Conservation (phyloP, 2,888 invertebrate species). For the Drosophila emarginata region DNA sequence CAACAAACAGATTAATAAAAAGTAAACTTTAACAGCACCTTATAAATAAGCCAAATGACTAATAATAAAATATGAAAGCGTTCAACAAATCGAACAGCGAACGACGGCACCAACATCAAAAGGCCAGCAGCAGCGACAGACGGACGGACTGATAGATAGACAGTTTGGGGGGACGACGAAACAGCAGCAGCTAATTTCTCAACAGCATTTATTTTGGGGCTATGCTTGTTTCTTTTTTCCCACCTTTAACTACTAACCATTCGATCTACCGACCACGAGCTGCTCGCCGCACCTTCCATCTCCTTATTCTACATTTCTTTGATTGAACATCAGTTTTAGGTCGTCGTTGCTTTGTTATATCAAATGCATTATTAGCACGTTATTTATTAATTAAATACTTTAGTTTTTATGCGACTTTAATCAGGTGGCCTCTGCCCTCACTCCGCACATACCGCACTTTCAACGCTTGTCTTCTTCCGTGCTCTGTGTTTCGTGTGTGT, state of each 20-base stretch:
- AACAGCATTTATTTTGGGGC: constrained; percentile 18
- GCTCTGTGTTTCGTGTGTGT: background rate
- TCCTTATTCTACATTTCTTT: background rate
- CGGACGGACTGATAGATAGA: constrained; percentile 19
- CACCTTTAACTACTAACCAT: constrained; percentile 28
- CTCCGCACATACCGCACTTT: background rate
- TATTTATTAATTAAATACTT: constrained; percentile 77
- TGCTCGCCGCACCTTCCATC: constrained; percentile 3
- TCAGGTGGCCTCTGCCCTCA: constrained; percentile 38
- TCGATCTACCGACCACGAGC: background rate
- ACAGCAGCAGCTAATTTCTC: constrained; percentile 23
- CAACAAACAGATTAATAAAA: constrained; percentile 74
- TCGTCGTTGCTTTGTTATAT: too few species aligned
- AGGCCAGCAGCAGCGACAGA: constrained; percentile 34
- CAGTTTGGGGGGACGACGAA: constrained; percentile 9
- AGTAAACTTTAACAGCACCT: constrained; percentile 68
- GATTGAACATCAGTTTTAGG: constrained; percentile 21
- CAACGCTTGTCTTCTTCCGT: background rate
- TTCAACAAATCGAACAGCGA: constrained; percentile 23
- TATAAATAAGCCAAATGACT: constrained; percentile 74
- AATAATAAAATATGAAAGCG: constrained; percentile 73
- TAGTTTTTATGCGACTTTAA: constrained; percentile 61
- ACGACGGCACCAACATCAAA: constrained; percentile 58
- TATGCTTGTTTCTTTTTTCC: constrained; percentile 13
- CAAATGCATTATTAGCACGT: constrained; percentile 73